These are phyloP conservation scores for Trilocha varians DNA, from an alignment of 2,888 invertebrate genomes.

Conservation along the genomic window DNA sequence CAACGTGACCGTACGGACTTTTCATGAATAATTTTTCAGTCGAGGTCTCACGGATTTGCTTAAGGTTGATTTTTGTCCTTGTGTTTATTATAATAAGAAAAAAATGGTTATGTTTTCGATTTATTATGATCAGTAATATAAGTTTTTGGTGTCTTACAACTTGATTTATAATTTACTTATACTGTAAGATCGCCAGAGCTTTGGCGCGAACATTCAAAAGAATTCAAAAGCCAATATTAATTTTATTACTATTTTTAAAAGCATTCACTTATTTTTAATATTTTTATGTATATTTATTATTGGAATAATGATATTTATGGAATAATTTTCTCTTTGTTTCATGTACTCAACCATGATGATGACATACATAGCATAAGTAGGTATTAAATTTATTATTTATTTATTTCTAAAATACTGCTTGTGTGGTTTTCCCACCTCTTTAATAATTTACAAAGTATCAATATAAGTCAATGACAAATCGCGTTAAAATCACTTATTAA, in stretches of 20 bases:
- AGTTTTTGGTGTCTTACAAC: constrained; percentile 1
- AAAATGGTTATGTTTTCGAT: constrained; percentile 6
- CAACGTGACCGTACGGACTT: constrained; percentile 47
- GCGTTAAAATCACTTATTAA: no score
- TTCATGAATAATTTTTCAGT: not conserved
- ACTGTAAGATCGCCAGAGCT: no score
- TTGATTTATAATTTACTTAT: no score
- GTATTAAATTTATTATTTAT: constrained; percentile 27
- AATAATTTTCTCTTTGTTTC: constrained; percentile 58
- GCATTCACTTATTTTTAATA: not conserved
- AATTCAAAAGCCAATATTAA: no score
- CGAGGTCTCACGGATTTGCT: not conserved
- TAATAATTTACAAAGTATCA: no score
- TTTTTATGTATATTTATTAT: not conserved
- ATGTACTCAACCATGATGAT: constrained; percentile 63
- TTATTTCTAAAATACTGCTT: not conserved
- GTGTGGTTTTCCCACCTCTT: no score
- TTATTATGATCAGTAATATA: constrained; percentile 3
- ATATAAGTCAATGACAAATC: no score
- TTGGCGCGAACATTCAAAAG: constrained; percentile 1
- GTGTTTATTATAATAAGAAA: not conserved
- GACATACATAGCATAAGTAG: constrained; percentile 63
- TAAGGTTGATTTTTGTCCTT: not conserved
- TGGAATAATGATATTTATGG: not conserved
- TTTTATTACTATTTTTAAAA: not conserved